Conservation (phyloP, 2,888 invertebrate species). For the Chrysotoxum bicinctum region DNA sequence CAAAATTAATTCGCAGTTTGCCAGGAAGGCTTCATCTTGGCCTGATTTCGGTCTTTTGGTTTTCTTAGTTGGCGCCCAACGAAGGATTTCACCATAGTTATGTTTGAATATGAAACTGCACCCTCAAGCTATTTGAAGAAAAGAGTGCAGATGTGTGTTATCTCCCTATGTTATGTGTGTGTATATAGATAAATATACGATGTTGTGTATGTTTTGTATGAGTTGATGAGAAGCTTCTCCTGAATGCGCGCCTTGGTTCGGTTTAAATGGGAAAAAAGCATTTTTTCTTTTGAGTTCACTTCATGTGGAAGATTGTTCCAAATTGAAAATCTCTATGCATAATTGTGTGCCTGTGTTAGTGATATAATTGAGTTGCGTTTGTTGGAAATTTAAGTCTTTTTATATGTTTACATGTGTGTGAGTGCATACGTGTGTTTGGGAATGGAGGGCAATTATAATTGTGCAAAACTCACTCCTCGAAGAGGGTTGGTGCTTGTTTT, state of each 20-base stretch:
- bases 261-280: conserved; percentile 45
- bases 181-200: neutral
- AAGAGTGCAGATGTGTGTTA: neutral
- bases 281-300: conserved; percentile 64
- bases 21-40: conserved; percentile 43
- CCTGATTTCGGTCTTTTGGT: conserved; percentile 44
- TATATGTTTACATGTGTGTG: neutral
- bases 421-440: neutral
- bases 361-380: conserved; percentile 44
- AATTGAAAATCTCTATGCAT: conserved; percentile 62
- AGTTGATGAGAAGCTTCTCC: conserved; percentile 12
- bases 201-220: neutral
- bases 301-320: conserved; percentile 69
- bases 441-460: conserved; percentile 59
- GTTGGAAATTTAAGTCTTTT: conserved; percentile 1
- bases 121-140: conserved; percentile 41
- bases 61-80: conserved; percentile 38
- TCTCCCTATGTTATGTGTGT: conserved; percentile 6
- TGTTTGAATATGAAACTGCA: conserved; percentile 37
- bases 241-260: conserved; percentile 22
- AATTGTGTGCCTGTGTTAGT: conserved; percentile 8
- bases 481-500: neutral
- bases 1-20: conserved; percentile 39
- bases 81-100: conserved; percentile 13
- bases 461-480: conserved; percentile 32